phyloP scores from a whole-genome alignment of 1,140 invertebrate genomes.

The Ectropis grisescens region DNA sequence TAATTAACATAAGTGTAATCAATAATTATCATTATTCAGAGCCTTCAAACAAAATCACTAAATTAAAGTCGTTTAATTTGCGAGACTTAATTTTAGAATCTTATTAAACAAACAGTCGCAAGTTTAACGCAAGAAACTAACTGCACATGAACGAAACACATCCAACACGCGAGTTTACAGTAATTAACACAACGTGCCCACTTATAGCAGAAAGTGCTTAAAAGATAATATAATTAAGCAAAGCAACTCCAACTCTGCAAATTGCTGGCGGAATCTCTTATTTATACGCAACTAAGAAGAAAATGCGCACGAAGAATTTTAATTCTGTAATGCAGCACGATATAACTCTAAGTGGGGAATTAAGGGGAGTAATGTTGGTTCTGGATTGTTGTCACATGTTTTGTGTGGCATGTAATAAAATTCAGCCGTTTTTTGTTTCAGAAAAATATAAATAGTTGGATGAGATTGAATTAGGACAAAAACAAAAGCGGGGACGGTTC shows the following conservation, averaged over 20 bases:
- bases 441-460: not conserved
- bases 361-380: not conserved
- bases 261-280: conserved; percentile 36
- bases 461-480: not conserved
- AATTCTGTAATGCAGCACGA: conserved; percentile 34
- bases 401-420: not conserved
- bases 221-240: conserved; percentile 39
- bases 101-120: not conserved
- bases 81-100: too few relatives aligned
- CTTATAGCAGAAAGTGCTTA: conserved; percentile 20
- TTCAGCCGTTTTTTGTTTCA: not conserved
- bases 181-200: conserved; percentile 22
- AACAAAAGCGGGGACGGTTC: not conserved
- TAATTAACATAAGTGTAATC: too few relatives aligned
- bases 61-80: too few relatives aligned
- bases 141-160: not conserved
- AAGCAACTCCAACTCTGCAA: conserved; percentile 32
- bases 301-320: conserved; percentile 38
- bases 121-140: not conserved
- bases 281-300: conserved; percentile 26
- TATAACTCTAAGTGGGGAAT: conserved; percentile 19
- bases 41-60: too few relatives aligned
- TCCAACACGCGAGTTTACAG: conserved; percentile 4
- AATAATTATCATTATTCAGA: too few relatives aligned
- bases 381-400: not conserved